phyloP scores from a whole-genome alignment of 1,140 invertebrate species.

The Drosophila subpulchrella region DNA sequence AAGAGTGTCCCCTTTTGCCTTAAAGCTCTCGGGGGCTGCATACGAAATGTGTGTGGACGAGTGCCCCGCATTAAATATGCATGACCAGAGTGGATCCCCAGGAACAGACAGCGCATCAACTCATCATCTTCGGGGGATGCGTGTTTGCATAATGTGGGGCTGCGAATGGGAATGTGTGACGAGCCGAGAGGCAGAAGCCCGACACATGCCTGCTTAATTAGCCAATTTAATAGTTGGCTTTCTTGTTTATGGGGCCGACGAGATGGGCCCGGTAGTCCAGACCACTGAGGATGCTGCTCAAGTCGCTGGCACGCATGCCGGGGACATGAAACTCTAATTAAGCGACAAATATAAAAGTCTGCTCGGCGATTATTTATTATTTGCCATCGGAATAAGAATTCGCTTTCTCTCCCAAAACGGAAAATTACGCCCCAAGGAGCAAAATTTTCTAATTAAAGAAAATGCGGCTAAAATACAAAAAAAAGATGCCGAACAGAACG shows the following conservation, averaged over 20 bases:
- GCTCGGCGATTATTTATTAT: constrained; percentile 68
- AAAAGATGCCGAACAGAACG: constrained; percentile 8
- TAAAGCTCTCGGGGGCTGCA: constrained; percentile 21
- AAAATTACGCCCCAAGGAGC: constrained; percentile 48
- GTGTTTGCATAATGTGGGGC: constrained; percentile 73
- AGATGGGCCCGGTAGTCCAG: constrained; percentile 1
- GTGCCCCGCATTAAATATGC: constrained; percentile 51
- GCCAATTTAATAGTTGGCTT: constrained; percentile 78
- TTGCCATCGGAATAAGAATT: constrained; percentile 46
- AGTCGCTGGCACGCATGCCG: constrained; percentile 49
- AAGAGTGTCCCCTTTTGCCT: constrained; percentile 21
- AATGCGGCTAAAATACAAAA: constrained; percentile 18
- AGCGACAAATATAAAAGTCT: constrained; percentile 64
- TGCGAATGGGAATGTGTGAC: constrained; percentile 22
- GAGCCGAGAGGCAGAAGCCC: constrained; percentile 13
- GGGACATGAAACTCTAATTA: constrained; percentile 73
- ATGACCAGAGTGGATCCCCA: constrained; percentile 32
- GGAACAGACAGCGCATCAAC: constrained; percentile 37
- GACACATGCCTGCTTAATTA: constrained; percentile 69
- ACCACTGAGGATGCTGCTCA: constrained; percentile 33
- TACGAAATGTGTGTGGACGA: constrained; percentile 13
- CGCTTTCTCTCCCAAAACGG: constrained; percentile 17
- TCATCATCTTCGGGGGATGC: constrained; percentile 51
- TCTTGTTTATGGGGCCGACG: constrained; percentile 61
- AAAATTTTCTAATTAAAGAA: constrained; percentile 55